A percentile compares a stretch with the other conserved stretches of the same genome.
phyloP scores from a whole-genome alignment of 1,140 invertebrate genomes.

The Charaxes varanes region DNA sequence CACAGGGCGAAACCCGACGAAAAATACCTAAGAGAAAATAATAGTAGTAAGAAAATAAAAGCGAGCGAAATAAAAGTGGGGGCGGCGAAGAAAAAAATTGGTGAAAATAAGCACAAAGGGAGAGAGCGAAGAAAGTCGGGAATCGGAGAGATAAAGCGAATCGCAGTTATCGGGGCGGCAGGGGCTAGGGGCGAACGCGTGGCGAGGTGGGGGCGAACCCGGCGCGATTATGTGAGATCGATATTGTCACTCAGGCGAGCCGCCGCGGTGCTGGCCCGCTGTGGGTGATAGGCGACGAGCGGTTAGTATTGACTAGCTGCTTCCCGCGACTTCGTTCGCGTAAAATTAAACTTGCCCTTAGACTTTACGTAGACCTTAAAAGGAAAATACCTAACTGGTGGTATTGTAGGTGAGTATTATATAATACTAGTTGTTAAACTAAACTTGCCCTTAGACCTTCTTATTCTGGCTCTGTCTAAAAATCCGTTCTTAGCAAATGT shows the following conservation, averaged over 20 bases:
- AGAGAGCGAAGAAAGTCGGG: conserved; percentile 57
- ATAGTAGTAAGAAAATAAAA: conserved; percentile 65
- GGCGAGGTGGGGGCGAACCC: conserved; percentile 48
- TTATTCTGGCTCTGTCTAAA: too few relatives aligned
- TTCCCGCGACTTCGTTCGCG: not conserved
- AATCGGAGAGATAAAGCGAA: conserved; percentile 64
- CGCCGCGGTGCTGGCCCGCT: conserved; percentile 7
- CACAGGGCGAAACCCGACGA: conserved; percentile 49
- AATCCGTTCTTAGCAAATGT: too few relatives aligned
- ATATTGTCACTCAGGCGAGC: conserved; percentile 59
- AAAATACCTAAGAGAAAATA: conserved; percentile 67
- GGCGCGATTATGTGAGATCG: conserved; percentile 62
- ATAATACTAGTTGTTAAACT: too few relatives aligned
- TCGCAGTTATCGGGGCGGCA: conserved; percentile 69
- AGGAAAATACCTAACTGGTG: too few relatives aligned
- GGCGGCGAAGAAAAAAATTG: conserved; percentile 61
- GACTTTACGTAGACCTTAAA: too few relatives aligned
- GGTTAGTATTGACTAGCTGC: not conserved
- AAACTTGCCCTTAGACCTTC: too few relatives aligned
- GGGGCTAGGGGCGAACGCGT: conserved; percentile 24
- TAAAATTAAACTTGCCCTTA: too few relatives aligned
- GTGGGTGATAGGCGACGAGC: not conserved
- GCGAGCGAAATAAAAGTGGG: conserved; percentile 57
- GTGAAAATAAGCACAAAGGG: conserved; percentile 72
- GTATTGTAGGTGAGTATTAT: too few relatives aligned